Conservation (phyloP, 2,888 invertebrate species). For the Chironomus tentans region DNA sequence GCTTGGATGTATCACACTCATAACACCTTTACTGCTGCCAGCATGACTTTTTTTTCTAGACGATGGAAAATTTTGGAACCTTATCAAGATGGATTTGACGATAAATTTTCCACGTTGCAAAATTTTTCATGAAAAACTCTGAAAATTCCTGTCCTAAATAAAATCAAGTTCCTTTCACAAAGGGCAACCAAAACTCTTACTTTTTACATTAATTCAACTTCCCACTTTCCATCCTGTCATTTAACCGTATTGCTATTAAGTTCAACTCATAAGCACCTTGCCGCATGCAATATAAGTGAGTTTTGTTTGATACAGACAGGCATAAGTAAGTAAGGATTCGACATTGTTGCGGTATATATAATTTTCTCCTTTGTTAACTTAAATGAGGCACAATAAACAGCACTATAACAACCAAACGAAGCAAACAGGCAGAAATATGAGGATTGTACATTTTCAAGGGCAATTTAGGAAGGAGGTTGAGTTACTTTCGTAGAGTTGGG, state of each 20-base stretch:
- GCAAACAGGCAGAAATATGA: neutral
- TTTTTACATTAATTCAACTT: too few relatives aligned
- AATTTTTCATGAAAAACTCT: too few relatives aligned
- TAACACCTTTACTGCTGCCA: neutral
- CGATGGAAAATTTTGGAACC: too few relatives aligned
- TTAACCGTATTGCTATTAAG: neutral
- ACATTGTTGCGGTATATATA: neutral
- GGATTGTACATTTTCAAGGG: slow-evolving; percentile 5
- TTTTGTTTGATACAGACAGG: neutral
- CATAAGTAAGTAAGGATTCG: too few relatives aligned
- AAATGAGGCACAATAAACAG: slow-evolving; percentile 20
- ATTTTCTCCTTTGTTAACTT: neutral
- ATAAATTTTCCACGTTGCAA: too few relatives aligned
- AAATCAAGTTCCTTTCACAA: too few relatives aligned
- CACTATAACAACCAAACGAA: slow-evolving; percentile 21
- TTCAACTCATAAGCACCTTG: slow-evolving; percentile 11
- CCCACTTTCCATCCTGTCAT: neutral
- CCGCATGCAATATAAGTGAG: slow-evolving; percentile 11
- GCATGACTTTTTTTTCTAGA: neutral
- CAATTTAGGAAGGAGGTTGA: slow-evolving; percentile 4
- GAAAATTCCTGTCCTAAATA: too few relatives aligned
- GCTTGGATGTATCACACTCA: neutral
- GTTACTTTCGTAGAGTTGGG: too few relatives aligned
- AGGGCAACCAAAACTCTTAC: too few relatives aligned
- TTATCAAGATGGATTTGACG: too few relatives aligned